phyloP scores from a whole-genome alignment of 2,113 vertebrate genomes.

The Oncorhynchus keta region DNA sequence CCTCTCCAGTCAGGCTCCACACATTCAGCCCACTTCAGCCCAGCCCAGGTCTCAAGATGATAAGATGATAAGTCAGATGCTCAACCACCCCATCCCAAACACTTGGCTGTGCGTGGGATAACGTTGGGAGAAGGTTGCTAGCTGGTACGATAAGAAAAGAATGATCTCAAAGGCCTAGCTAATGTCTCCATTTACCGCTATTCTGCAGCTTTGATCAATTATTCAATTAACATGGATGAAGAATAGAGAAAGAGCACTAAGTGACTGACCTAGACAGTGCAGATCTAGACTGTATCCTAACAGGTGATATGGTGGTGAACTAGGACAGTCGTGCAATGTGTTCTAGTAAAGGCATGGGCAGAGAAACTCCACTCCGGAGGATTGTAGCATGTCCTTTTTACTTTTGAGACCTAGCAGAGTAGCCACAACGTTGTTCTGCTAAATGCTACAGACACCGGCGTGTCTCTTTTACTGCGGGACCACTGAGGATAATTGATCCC shows the following conservation, averaged over 20 bases:
- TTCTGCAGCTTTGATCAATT: background rate
- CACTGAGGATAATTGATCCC: constrained; percentile 47
- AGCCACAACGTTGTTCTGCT: constrained; percentile 30
- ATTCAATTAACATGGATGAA: background rate
- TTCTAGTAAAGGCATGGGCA: background rate
- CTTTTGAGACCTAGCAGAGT: background rate
- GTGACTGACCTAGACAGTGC: too few relatives aligned
- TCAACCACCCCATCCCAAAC: background rate
- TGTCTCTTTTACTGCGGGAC: constrained; percentile 43
- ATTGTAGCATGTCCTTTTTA: background rate
- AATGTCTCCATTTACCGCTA: background rate
- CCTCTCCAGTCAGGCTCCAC: constrained; percentile 26
- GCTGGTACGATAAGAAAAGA: background rate
- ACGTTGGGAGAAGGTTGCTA: background rate
- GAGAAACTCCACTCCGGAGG: background rate
- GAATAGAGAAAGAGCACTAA: background rate
- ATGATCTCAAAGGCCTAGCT: constrained; percentile 26
- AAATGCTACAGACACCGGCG: constrained; percentile 62
- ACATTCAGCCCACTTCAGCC: background rate
- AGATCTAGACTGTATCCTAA: background rate
- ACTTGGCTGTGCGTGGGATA: constrained; percentile 2
- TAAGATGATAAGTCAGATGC: background rate
- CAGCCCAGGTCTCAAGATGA: background rate
- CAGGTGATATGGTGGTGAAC: background rate
- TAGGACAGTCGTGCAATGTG: background rate